A percentile compares a stretch with the other conserved stretches of the same genome.
Evolutionary conservation across 92 coral and sea anemone species (phyloP).

Genomic region (Plumapathes pennacea): DNA sequence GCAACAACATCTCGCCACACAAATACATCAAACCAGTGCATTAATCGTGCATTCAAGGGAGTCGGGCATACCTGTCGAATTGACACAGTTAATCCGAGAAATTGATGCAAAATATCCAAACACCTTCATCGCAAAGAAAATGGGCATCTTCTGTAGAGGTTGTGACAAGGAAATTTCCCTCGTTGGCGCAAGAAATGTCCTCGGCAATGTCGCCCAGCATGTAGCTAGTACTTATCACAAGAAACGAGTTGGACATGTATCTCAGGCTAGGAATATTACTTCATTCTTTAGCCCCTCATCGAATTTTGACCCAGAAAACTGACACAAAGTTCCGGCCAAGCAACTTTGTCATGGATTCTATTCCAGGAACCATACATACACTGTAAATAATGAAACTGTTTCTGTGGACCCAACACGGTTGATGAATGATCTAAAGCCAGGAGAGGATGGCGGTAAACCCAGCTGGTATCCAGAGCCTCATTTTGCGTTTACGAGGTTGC

Average conservation of each 20-base stretch:
- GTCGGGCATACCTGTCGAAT: slow-evolving; percentile 3
- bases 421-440: slow-evolving; percentile 21
- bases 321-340: slow-evolving; percentile 10
- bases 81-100: slow-evolving; percentile 17
- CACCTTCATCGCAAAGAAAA: slow-evolving; percentile 7
- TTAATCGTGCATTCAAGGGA: slow-evolving; percentile 11
- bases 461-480: slow-evolving; percentile 44
- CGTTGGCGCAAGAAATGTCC: slow-evolving; percentile 15
- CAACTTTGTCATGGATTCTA: slow-evolving; percentile 31
- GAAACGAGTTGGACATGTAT: background rate
- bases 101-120: slow-evolving; percentile 19
- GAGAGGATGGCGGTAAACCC: slow-evolving; percentile 26
- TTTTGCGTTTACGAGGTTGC: slow-evolving; percentile 1
- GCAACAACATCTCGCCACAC: slow-evolving; percentile 25
- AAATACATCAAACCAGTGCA: slow-evolving; percentile 24
- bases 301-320: background rate
- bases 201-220: slow-evolving; percentile 18
- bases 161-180: slow-evolving; percentile 12
- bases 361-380: background rate
- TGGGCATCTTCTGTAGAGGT: slow-evolving; percentile 15
- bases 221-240: slow-evolving; percentile 11
- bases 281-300: slow-evolving; percentile 1
- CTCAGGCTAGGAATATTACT: slow-evolving; percentile 15
- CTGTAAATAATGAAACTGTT: slow-evolving; percentile 7
- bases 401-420: slow-evolving; percentile 15